Conservation (phyloP, 2,888 invertebrate genomes). For the Melipona bicolor region DNA sequence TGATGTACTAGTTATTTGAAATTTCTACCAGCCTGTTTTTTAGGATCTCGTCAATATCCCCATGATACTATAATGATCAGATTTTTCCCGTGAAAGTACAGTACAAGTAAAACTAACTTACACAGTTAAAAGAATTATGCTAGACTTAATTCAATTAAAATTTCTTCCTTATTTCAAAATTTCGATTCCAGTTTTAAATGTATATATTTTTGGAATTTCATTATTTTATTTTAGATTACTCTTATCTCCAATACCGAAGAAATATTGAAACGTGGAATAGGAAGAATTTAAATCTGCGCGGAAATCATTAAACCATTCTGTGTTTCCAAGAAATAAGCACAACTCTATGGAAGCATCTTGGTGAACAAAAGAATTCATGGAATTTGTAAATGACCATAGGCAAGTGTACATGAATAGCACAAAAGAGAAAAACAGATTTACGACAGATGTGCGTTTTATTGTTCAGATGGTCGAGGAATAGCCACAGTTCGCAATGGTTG, state of each 20-base stretch:
- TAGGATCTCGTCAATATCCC: not conserved
- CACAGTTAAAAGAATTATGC: too few relatives aligned
- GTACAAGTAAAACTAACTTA: too few relatives aligned
- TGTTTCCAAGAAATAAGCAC: not conserved
- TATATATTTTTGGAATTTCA: too few relatives aligned
- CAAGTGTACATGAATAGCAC: not conserved
- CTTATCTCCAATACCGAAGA: not conserved
- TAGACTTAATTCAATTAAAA: too few relatives aligned
- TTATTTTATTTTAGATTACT: too few relatives aligned
- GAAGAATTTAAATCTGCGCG: too few relatives aligned
- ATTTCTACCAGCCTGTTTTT: not conserved
- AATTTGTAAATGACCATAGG: not conserved
- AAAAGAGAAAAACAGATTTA: not conserved
- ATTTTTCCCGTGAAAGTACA: too few relatives aligned
- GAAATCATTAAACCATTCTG: not conserved
- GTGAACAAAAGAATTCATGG: not conserved
- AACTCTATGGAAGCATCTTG: not conserved
- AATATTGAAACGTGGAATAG: not conserved
- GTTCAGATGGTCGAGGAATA: not conserved
- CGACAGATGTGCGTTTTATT: conserved; percentile 6
- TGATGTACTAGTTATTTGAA: not conserved
- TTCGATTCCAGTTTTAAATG: too few relatives aligned
- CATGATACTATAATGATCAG: too few relatives aligned
- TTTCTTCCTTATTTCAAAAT: too few relatives aligned
- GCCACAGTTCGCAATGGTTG: too few relatives aligned